These are phyloP conservation scores for Virgularia gustaviana DNA, from an alignment of 92 coral and sea anemone genomes.

Conservation along the genomic window DNA sequence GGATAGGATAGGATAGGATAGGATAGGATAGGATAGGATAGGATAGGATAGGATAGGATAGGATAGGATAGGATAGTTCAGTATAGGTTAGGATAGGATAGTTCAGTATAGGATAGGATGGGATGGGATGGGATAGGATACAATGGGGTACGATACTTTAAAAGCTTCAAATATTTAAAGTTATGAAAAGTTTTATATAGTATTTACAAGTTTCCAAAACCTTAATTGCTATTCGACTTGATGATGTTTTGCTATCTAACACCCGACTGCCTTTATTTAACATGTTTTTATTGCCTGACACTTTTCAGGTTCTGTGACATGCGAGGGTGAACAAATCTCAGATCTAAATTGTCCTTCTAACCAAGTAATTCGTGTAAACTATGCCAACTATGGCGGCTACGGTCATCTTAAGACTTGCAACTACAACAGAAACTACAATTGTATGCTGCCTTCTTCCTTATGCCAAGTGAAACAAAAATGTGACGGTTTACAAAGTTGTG, in stretches of 20 bases:
- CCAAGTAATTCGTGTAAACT: conserved; percentile 13
- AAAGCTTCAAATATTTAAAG: too few relatives aligned
- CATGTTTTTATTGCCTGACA: too few relatives aligned
- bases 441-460: conserved; percentile 16
- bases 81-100: too few relatives aligned
- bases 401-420: conserved; percentile 17
- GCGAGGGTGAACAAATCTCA: background rate
- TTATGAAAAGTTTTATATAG: too few relatives aligned
- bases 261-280: background rate
- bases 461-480: conserved; percentile 10
- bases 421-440: conserved; percentile 20
- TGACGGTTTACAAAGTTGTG: conserved; percentile 14
- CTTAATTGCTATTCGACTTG: background rate
- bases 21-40: too few relatives aligned
- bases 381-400: conserved; percentile 19
- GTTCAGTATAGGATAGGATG: too few relatives aligned
- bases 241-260: background rate
- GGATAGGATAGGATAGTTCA: too few relatives aligned
- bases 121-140: too few relatives aligned
- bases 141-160: too few relatives aligned
- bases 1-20: too few relatives aligned
- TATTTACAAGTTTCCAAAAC: too few relatives aligned
- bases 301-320: conserved; percentile 13
- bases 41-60: too few relatives aligned
- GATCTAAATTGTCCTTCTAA: conserved; percentile 13